phyloP scores from a whole-genome alignment of 2,888 invertebrate genomes.

The Imbricaverruca yamaguchii region DNA sequence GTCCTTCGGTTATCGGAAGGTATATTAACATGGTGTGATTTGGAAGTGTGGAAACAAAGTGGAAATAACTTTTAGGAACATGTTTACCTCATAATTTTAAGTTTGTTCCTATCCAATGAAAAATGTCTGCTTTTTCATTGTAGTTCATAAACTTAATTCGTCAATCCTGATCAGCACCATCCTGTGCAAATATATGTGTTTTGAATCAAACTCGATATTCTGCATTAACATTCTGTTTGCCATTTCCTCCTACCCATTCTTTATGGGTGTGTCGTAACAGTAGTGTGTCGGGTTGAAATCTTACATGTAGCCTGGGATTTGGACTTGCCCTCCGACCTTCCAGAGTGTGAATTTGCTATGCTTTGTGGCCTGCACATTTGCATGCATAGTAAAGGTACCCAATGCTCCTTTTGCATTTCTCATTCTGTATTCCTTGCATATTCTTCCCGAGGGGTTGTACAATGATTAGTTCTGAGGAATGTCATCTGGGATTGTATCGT shows the following conservation, averaged over 20 bases:
- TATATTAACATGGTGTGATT: constrained; percentile 38
- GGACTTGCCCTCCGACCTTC: not conserved
- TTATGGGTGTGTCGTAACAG: not conserved
- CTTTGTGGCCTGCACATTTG: not conserved
- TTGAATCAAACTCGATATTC: not conserved
- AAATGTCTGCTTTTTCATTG: not conserved
- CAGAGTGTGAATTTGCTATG: not conserved
- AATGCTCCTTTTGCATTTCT: too few species aligned
- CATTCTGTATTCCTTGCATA: too few species aligned
- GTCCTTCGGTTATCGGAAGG: constrained; percentile 56
- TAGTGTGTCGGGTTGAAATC: not conserved
- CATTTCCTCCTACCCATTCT: not conserved
- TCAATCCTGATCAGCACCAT: not conserved
- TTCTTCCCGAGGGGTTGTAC: not conserved
- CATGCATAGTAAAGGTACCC: not conserved
- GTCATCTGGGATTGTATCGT: not conserved
- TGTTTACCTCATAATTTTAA: constrained; percentile 32
- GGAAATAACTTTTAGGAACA: not conserved
- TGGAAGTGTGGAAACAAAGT: not conserved
- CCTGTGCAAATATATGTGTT: not conserved
- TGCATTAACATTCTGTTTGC: not conserved
- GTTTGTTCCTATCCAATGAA: not conserved
- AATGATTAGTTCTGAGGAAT: not conserved
- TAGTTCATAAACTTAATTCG: not conserved
- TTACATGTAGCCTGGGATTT: not conserved